phyloP scores from a whole-genome alignment of 2,113 vertebrate species.

The Sialia sialis region DNA sequence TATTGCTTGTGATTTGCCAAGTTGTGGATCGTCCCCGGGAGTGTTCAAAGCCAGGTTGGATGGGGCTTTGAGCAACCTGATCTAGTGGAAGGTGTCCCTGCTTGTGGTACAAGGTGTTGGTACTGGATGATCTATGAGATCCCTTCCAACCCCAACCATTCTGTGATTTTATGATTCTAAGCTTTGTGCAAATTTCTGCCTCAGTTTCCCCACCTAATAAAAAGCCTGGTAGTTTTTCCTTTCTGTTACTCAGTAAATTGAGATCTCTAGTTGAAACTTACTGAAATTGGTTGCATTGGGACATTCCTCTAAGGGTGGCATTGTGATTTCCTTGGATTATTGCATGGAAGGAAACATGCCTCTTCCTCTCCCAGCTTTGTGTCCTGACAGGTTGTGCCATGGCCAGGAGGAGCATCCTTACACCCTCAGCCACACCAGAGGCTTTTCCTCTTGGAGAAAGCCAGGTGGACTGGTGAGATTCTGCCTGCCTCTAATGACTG shows the following conservation, averaged over 20 bases:
- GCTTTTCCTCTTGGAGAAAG: background rate
- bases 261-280: background rate
- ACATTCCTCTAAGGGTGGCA: background rate
- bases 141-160: background rate
- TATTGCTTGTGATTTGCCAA: background rate
- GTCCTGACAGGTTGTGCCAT: background rate
- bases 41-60: background rate
- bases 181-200: background rate
- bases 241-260: background rate
- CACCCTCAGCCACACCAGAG: background rate
- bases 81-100: background rate
- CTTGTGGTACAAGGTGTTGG: fast-evolving
- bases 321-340: background rate
- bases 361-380: background rate
- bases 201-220: background rate
- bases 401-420: background rate
- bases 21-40: background rate
- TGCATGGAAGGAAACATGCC: background rate
- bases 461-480: background rate
- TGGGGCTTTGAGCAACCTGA: background rate
- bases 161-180: background rate
- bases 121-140: background rate
- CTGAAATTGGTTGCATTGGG: background rate
- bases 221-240: background rate
- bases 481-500: background rate